Conservation (phyloP, 2,797 vertebrate genomes). For the Clamator glandarius region DNA sequence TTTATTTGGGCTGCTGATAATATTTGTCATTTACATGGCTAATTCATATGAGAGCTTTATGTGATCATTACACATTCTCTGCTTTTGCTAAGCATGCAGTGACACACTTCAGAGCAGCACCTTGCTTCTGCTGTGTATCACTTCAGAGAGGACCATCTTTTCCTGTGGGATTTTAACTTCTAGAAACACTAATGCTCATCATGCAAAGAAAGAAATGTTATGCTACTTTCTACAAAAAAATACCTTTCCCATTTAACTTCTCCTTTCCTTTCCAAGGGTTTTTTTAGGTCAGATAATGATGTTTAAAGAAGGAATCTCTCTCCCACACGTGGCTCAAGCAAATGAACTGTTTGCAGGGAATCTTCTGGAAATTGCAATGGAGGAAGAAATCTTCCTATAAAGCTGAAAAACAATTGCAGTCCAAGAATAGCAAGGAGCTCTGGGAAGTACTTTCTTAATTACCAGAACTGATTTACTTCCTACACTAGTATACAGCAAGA, state of each 20-base stretch:
- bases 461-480: background rate
- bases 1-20: background rate
- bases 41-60: background rate
- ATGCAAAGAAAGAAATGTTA: background rate
- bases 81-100: background rate
- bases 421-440: slow-evolving; percentile 29
- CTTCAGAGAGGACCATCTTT: background rate
- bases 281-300: slow-evolving; percentile 4
- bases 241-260: background rate
- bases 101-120: background rate
- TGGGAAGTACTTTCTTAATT: background rate
- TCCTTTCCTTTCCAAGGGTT: background rate
- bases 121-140: background rate
- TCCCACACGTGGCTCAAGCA: background rate
- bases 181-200: background rate
- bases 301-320: background rate
- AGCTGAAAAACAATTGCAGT: slow-evolving; percentile 21
- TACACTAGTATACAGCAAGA: background rate
- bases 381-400: slow-evolving; percentile 3
- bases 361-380: slow-evolving; percentile 7
- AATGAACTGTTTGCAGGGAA: background rate
- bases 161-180: background rate
- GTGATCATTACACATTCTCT: background rate
- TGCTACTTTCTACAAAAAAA: background rate
- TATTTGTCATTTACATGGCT: background rate